Conservation (phyloP, 2,113 vertebrate genomes). For the Oxyura jamaicensis region DNA sequence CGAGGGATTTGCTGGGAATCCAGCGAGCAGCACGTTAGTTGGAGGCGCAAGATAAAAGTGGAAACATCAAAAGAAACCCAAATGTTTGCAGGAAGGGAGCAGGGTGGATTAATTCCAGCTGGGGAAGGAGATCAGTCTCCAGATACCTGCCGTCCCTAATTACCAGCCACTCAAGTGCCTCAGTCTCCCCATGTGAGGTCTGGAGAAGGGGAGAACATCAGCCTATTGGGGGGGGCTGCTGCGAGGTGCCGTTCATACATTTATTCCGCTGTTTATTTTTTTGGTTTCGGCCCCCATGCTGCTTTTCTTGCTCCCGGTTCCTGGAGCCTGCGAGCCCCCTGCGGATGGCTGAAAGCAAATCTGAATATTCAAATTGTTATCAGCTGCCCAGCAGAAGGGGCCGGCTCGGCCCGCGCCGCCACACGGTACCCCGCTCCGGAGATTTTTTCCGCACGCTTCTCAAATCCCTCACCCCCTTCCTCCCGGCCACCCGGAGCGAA, state of each 20-base stretch:
- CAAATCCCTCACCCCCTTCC: neutral
- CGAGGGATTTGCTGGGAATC: neutral
- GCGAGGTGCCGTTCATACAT: neutral
- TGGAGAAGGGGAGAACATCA: slow-evolving; percentile 24
- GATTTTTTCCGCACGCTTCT: neutral
- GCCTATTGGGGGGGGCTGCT: neutral
- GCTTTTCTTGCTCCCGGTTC: slow-evolving; percentile 59
- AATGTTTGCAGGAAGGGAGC: slow-evolving; percentile 22
- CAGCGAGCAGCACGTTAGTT: neutral
- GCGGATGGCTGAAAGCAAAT: slow-evolving; percentile 68
- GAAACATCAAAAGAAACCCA: slow-evolving; percentile 67
- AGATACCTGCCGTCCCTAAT: slow-evolving; percentile 59
- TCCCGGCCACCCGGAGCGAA: slow-evolving; percentile 21
- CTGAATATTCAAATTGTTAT: slow-evolving; percentile 78
- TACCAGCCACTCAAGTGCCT: slow-evolving; percentile 18
- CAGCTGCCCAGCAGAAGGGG: slow-evolving; percentile 74
- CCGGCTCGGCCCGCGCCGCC: slow-evolving; percentile 39
- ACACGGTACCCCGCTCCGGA: slow-evolving; percentile 21
- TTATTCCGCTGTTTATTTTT: slow-evolving; percentile 67
- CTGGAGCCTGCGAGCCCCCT: slow-evolving; percentile 43
- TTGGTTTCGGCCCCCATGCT: slow-evolving; percentile 57
- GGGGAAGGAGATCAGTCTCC: slow-evolving; percentile 58
- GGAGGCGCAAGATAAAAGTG: slow-evolving; percentile 4
- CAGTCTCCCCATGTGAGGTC: slow-evolving; percentile 39
- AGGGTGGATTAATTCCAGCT: slow-evolving; percentile 47